Evolutionary conservation across 2,113 vertebrate species (phyloP), one percentile per base, ranked within the genome.

Genomic region (human (Homo sapiens)): DNA sequence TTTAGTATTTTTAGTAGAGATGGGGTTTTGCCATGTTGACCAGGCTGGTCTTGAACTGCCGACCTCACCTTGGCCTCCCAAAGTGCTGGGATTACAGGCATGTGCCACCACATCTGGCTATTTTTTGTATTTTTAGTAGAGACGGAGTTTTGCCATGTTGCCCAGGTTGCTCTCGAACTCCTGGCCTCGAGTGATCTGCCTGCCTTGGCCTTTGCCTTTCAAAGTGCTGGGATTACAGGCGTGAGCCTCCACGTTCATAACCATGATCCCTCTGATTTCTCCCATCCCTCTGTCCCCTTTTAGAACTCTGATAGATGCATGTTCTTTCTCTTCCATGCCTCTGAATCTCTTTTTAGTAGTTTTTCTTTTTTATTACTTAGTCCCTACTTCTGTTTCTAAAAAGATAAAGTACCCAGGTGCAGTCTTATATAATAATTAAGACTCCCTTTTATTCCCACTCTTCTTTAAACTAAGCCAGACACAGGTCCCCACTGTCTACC

Each of bases 351-450:
- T 57, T 35, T 82, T 88, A 32, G 68, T 76, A 50, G 25, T 81
- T 52, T 87, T 20, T 40, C 68, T 22, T 27, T 83, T 93, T 80
- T 57, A 90, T 30, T 57, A 66, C 22, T 55, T 59, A 82, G 40
- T 70, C 70, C 59, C 70, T 84, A 12, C 64, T 93, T 94, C 79
- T 57, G 18, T 92, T 82, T 88, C 40, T 96, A 90, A 59, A 79
- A 68, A 66, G 70, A 78, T n/a, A 70, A 79, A 23, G 17, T 50
- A 45, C 64, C 75, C 78, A 57, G 75, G 6, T 78, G 9, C 25
- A 78, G 78, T 76, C 50, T 72, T 72, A 61, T 25, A 75, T 61
- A 61, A 50, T 23, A 89, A 45, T 35, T 89, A 76, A 89, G 17
- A 84, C 35, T 59, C 14, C 68, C 55, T 76, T 57, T 92, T 61